phyloP scores from a whole-genome alignment of 1,140 invertebrate genomes.

The Pseudomyrmex dendroicus region DNA sequence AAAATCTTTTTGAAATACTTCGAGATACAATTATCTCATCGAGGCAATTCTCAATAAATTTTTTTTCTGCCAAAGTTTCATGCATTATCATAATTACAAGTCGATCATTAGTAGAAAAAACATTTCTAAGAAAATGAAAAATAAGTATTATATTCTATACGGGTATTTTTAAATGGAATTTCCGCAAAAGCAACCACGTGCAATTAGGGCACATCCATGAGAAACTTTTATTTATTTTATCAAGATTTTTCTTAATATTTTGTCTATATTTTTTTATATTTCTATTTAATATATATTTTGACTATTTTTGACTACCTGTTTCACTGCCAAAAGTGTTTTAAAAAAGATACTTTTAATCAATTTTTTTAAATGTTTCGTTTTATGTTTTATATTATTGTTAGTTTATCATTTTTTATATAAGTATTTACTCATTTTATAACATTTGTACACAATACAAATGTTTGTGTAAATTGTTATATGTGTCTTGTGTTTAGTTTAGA shows the following conservation, averaged over 20 bases:
- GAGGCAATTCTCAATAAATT: background rate
- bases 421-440: too few species aligned
- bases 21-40: background rate
- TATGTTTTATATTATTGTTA: too few species aligned
- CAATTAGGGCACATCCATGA: background rate
- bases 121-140: slow-evolving; percentile 2
- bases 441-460: too few species aligned
- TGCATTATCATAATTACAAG: slow-evolving; percentile 26
- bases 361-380: background rate
- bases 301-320: background rate
- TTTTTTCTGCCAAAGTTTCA: slow-evolving; percentile 19
- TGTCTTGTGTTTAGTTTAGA: too few species aligned
- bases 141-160: slow-evolving; percentile 28
- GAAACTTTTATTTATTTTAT: background rate
- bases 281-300: background rate
- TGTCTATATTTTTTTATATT: background rate
- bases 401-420: too few species aligned
- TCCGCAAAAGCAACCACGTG: background rate
- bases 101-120: background rate
- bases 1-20: slow-evolving; percentile 6
- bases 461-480: too few species aligned
- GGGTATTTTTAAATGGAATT: slow-evolving; percentile 22
- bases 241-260: background rate
- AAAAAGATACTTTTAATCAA: background rate
- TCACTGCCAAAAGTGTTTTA: background rate